Evolutionary conservation across 2,797 vertebrate genomes (phyloP).

Genomic region (Poecilia picta): DNA sequence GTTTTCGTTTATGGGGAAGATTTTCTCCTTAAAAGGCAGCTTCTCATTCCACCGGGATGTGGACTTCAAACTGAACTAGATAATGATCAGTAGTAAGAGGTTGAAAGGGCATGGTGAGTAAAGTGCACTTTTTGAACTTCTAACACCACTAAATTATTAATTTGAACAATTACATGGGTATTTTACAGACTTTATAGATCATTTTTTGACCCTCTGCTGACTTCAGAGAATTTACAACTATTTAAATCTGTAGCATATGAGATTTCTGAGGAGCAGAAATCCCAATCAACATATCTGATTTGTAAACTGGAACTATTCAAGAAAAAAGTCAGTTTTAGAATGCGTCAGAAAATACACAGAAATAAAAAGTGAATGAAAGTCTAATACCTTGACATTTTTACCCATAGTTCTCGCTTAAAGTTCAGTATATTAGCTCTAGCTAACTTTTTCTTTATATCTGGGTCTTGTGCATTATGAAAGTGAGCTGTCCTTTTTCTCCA

Average conservation of each 20-base stretch:
- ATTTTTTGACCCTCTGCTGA: neutral
- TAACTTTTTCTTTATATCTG: conserved; percentile 9
- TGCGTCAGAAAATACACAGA: neutral
- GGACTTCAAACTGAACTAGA: neutral
- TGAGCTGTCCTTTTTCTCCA: conserved; percentile 1
- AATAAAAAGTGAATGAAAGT: neutral
- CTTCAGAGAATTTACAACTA: neutral
- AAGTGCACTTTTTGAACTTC: neutral
- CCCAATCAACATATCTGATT: neutral
- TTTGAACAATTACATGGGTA: neutral
- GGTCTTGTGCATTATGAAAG: neutral
- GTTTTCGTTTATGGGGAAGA: neutral
- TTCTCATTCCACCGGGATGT: neutral
- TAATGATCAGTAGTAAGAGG: neutral
- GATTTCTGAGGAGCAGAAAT: neutral
- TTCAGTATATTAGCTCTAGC: neutral
- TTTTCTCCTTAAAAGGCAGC: neutral
- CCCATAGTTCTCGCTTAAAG: neutral
- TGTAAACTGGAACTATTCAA: neutral
- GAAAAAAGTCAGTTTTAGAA: neutral
- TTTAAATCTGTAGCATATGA: neutral
- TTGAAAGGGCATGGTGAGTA: neutral
- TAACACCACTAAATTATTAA: neutral
- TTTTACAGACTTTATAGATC: neutral
- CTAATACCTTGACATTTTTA: neutral